Conservation (phyloP, 2,888 invertebrate genomes). For the Drosophila anomalipes region DNA sequence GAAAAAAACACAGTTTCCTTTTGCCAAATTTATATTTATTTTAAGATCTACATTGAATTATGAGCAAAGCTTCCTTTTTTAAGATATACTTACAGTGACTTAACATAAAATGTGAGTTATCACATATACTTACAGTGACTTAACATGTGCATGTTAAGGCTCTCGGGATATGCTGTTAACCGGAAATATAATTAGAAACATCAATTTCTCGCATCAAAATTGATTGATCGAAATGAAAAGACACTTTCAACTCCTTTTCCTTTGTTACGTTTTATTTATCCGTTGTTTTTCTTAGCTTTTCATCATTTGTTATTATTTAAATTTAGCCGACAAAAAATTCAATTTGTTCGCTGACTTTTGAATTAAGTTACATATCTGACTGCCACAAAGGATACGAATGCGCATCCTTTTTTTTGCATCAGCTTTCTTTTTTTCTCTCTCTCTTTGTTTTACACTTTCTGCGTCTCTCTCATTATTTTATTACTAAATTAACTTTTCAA, state of each 20-base stretch:
- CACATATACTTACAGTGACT: not conserved
- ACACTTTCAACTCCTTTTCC: constrained; percentile 33
- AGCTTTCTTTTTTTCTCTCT: constrained; percentile 41
- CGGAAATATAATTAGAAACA: not conserved
- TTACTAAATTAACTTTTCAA: constrained; percentile 62
- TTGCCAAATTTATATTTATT: not conserved
- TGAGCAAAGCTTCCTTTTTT: no score
- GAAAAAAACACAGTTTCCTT: not conserved
- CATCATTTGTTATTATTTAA: constrained; percentile 35
- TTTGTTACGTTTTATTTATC: constrained; percentile 66
- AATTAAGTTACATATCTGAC: constrained; percentile 44
- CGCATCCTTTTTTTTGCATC: constrained; percentile 21
- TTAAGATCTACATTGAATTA: no score
- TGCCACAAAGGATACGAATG: constrained; percentile 30
- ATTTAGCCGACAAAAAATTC: constrained; percentile 54
- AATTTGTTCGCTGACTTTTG: constrained; percentile 65
- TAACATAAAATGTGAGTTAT: not conserved
- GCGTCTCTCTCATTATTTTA: constrained; percentile 23
- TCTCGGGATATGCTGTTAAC: not conserved
- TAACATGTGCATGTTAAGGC: constrained; percentile 8
- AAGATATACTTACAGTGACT: constrained; percentile 1
- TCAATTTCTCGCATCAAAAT: no score
- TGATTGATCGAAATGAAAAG: not conserved
- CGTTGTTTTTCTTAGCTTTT: constrained; percentile 42
- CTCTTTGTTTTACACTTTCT: constrained; percentile 24